These are phyloP conservation scores for Heterodera filipjevi DNA, from an alignment of 2,888 invertebrate genomes.

Conservation along the genomic window DNA sequence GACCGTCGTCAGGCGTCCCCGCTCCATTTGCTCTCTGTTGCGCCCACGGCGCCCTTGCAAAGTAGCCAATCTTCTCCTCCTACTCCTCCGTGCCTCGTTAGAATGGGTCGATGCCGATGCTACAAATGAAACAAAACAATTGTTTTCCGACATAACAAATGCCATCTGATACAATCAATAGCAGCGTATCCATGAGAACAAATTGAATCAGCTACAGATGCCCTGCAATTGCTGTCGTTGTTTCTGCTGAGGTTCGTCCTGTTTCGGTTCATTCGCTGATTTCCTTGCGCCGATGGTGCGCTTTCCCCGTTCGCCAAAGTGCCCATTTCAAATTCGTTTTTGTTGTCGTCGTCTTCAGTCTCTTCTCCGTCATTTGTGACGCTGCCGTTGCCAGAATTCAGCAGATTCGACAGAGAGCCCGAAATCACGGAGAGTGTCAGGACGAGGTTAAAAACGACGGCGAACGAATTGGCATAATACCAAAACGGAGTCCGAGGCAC, in stretches of 20 bases:
- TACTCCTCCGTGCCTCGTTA: background rate
- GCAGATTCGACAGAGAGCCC: background rate
- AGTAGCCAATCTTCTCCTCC: background rate
- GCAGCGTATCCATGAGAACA: background rate
- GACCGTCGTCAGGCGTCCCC: background rate
- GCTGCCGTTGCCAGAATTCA: background rate
- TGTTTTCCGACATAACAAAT: background rate
- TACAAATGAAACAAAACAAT: background rate
- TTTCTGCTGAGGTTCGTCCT: background rate
- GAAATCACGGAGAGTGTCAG: background rate
- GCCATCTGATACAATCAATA: background rate
- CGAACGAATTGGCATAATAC: constrained; percentile 4
- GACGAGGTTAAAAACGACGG: background rate
- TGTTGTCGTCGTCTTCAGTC: background rate
- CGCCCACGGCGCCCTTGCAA: background rate
- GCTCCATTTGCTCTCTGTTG: background rate
- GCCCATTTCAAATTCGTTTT: background rate
- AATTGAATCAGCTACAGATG: background rate
- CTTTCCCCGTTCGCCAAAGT: background rate
- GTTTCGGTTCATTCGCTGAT: background rate
- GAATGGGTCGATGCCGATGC: background rate
- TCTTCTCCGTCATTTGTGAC: background rate
- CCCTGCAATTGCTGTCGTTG: background rate
- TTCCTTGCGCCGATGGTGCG: no score
- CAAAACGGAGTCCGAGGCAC: background rate